Percentiles rank a stretch among this genome's conserved stretches.
phyloP scores from a whole-genome alignment of 1,140 invertebrate species.

The Diprion similis region DNA sequence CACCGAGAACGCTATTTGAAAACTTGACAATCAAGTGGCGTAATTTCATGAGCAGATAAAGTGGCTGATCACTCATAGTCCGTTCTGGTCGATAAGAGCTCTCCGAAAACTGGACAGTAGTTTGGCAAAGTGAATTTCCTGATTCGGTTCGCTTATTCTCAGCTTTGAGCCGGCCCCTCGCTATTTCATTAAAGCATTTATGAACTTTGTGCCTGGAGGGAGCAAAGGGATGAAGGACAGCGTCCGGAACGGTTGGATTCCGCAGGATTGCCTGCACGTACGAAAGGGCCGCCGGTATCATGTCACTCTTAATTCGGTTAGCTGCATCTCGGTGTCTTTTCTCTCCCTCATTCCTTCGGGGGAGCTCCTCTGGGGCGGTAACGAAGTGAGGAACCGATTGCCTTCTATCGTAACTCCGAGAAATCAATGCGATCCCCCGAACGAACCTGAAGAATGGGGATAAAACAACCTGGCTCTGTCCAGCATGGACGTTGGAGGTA shows the following conservation, averaged over 20 bases:
- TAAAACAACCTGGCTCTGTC: too few relatives aligned
- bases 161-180: constrained; percentile 28
- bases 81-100: constrained; percentile 16
- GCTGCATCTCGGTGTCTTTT: constrained; percentile 13
- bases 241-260: background rate
- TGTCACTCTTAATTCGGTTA: constrained; percentile 46
- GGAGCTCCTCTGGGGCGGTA: background rate
- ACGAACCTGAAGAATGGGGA: too few relatives aligned
- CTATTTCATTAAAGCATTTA: constrained; percentile 42
- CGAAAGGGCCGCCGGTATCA: background rate
- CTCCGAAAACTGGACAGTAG: background rate
- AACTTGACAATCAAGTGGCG: constrained; percentile 10
- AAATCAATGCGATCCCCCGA: too few relatives aligned
- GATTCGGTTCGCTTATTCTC: constrained; percentile 28
- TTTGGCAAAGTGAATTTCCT: constrained; percentile 12
- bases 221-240: background rate
- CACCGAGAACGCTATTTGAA: background rate
- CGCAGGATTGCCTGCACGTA: background rate
- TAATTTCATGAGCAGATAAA: background rate
- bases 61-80: background rate
- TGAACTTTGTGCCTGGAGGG: constrained; percentile 21
- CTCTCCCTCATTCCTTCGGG: background rate
- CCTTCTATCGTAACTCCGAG: background rate
- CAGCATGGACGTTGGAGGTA: too few relatives aligned
- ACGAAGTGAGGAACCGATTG: constrained; percentile 2